Evolutionary conservation across 2,888 invertebrate species (phyloP), one percentile per base, ranked within the genome.

Genomic region (Gari tellinella): DNA sequence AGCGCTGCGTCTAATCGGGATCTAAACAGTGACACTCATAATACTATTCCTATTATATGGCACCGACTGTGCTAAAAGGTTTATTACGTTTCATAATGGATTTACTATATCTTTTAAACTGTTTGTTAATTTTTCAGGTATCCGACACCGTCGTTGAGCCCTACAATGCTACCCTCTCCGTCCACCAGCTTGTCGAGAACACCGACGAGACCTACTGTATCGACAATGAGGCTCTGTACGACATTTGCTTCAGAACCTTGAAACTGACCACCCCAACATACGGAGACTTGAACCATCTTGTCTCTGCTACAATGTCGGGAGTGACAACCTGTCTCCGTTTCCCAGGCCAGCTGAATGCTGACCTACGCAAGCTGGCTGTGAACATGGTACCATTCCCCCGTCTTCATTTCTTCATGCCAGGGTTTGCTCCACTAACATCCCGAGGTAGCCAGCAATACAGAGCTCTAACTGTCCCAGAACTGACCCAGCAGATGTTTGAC

Each of bases 361-460:
- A 81, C 75, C 75, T 81, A 23, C 63, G 81, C 23, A 81, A 81
- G 68, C 26, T 81, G 56, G 81, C 81, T 21, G 73, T 73, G 55
- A 73, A 73, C 92, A 97, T 97, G 97, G 97, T 97, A n/a, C 97
- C 97, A n/a, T 97, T 97, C 93, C 97, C 97, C 70, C 95, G 96
- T 82, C 93, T 97, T 52, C 97, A 97, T 90, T 97, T 97, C 94
- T 97, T 97, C 91, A 96, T 97, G 93, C 96, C 97, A 55, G 97
- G 96, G 95, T 97, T 94, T 94, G 97, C 89, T 95, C 97, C 49
- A 93, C 94, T 98, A 40, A 97, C 97, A 25, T 96, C 96, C 1
- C 95, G 97, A 86, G 97, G 40, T 82, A 97, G 95, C 88, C 97
- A 97, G 92, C 88, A 86, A 75, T 90, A 89, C 85, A 93, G 95